Evolutionary conservation across 1,140 invertebrate genomes (phyloP).

Genomic region (Drosophila miranda): DNA sequence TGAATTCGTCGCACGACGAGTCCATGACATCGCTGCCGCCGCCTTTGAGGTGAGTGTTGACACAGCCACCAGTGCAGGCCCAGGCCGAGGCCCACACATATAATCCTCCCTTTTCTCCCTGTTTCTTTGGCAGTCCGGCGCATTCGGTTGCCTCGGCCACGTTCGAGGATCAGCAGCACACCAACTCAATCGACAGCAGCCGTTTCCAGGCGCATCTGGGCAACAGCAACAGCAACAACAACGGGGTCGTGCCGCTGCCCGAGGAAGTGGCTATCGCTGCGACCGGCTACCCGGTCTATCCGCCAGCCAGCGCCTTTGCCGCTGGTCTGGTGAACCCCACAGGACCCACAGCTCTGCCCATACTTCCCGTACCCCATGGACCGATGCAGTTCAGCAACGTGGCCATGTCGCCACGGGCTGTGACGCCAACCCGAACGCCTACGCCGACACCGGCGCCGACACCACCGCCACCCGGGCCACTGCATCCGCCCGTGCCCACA

Average conservation of each 20-base stretch:
- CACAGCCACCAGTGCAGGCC: conserved; percentile 2
- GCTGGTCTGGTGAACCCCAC: conserved; percentile 27
- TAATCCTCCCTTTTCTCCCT: conserved; percentile 7
- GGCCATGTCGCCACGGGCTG: conserved; percentile 68
- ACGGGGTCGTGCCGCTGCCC: conserved; percentile 29
- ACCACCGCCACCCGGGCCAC: conserved; percentile 24
- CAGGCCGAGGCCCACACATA: conserved; percentile 9
- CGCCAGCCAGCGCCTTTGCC: conserved; percentile 39
- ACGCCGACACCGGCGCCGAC: conserved; percentile 47
- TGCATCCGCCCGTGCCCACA: conserved; percentile 47
- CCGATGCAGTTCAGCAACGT: conserved; percentile 46
- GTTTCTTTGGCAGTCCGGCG: conserved; percentile 62
- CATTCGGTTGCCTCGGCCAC: conserved; percentile 78
- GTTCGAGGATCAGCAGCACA: conserved; percentile 76
- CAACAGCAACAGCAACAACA: conserved; percentile 33
- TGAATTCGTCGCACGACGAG: conserved; percentile 83
- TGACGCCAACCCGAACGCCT: conserved; percentile 69
- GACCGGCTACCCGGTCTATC: conserved; percentile 34
- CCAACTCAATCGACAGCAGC: conserved; percentile 71
- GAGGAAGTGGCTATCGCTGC: conserved; percentile 21
- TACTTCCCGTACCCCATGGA: conserved; percentile 21
- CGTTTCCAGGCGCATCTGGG: conserved; percentile 64
- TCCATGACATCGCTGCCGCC: conserved; percentile 81
- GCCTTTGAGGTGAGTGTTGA: conserved; percentile 73
- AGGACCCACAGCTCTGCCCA: neutral